phyloP scores from a whole-genome alignment of 2,888 invertebrate species.

The Parasteatoda lunata region DNA sequence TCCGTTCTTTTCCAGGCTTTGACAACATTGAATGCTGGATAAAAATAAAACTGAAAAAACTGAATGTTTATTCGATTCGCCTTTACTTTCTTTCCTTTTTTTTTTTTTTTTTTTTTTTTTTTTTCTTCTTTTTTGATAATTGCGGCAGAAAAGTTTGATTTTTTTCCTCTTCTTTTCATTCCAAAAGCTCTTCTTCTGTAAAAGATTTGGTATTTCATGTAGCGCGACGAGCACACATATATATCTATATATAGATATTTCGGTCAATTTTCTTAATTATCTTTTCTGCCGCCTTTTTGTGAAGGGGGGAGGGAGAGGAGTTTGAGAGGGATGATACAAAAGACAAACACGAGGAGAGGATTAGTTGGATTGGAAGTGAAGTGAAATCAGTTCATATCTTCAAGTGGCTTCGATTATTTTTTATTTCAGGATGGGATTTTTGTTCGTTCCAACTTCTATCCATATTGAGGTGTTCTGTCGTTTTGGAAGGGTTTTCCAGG shows the following conservation, averaged over 20 bases:
- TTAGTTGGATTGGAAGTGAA: neutral
- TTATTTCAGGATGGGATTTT: neutral
- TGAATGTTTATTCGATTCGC: conserved; percentile 31
- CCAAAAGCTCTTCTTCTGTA: neutral
- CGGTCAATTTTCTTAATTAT: conserved; percentile 18
- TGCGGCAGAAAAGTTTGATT: conserved; percentile 2
- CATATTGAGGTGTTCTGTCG: too few species aligned
- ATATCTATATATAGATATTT: conserved; percentile 7
- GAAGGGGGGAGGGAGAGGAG: neutral
- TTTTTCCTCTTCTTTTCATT: neutral
- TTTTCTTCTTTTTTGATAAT: conserved; percentile 8
- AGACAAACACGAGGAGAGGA: conserved; percentile 5
- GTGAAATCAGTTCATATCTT: conserved; percentile 3
- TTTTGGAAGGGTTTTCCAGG: too few species aligned
- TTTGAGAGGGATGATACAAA: neutral
- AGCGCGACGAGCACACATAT: neutral
- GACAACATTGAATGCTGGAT: neutral
- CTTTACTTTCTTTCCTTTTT: neutral
- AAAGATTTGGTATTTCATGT: neutral
- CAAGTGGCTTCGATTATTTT: neutral
- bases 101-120: too few species aligned
- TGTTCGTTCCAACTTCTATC: too few species aligned
- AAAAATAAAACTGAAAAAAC: conserved; percentile 5
- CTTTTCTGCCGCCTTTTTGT: neutral
- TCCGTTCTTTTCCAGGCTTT: conserved; percentile 5